phyloP scores from a whole-genome alignment of 1,140 invertebrate species.

The Nilaparvata lugens region DNA sequence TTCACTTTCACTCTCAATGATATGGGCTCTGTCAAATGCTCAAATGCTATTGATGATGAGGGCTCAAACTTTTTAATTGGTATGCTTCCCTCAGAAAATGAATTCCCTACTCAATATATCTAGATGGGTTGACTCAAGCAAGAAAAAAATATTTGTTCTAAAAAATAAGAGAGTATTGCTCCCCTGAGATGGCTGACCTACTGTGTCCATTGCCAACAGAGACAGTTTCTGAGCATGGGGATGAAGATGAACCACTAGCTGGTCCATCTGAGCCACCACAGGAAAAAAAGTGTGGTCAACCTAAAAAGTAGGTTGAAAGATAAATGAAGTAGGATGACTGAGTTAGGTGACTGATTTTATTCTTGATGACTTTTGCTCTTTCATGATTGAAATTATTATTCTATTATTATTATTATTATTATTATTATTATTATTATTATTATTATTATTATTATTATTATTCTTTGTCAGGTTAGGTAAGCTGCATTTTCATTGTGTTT shows the following conservation, averaged over 20 bases:
- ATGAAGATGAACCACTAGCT: neutral
- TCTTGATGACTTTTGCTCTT: no score
- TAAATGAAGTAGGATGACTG: no score
- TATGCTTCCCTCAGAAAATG: neutral
- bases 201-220: neutral
- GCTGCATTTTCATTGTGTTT: no score
- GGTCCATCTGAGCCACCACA: neutral
- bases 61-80: neutral
- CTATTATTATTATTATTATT: no score
- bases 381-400: no score
- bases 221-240: neutral
- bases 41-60: neutral
- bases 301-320: no score
- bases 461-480: no score
- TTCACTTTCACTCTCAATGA: conserved; percentile 3
- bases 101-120: neutral
- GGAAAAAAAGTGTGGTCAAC: neutral
- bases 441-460: no score
- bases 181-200: neutral
- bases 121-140: neutral
- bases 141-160: conserved; percentile 8
- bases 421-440: no score
- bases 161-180: conserved; percentile 9
- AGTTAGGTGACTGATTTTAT: no score
- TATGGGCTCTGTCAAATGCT: neutral